Percentiles rank a stretch among this genome's conserved stretches.
These are phyloP conservation scores for Entomobrya proxima DNA, from an alignment of 2,888 invertebrate species.

Conservation along the genomic window DNA sequence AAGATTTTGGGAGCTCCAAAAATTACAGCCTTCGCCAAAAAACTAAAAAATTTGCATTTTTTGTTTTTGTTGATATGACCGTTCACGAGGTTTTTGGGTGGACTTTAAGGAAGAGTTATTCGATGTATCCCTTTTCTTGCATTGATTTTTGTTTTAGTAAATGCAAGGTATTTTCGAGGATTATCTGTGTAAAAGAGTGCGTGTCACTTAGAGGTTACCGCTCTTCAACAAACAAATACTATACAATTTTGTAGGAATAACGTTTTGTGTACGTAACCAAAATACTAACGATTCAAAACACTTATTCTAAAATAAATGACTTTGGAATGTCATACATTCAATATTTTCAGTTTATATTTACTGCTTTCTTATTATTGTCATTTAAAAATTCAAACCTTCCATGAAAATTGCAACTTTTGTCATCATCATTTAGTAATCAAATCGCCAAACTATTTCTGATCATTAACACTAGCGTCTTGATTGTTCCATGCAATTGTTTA, in stretches of 20 bases:
- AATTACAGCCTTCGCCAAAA: constrained; percentile 18
- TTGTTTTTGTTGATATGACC: constrained; percentile 15
- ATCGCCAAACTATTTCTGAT: no score
- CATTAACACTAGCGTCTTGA: no score
- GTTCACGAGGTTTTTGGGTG: constrained; percentile 22
- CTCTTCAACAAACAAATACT: not conserved
- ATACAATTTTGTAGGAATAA: not conserved
- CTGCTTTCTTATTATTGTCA: no score
- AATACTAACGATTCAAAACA: no score
- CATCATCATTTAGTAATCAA: no score
- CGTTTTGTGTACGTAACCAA: no score
- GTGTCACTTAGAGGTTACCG: constrained; percentile 12
- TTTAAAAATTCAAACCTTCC: no score
- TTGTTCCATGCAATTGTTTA: not conserved
- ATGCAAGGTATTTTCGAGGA: not conserved
- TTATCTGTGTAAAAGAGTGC: not conserved
- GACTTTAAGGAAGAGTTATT: constrained; percentile 19
- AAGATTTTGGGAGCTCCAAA: not conserved
- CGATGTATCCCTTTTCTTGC: not conserved
- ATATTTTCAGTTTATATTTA: no score
- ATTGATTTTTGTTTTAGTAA: not conserved
- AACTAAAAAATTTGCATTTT: constrained; percentile 29
- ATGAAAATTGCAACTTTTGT: no score
- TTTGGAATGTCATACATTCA: no score
- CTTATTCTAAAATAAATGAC: no score